phyloP scores from a whole-genome alignment of 2,797 vertebrate species.

The Apodemus agrarius region DNA sequence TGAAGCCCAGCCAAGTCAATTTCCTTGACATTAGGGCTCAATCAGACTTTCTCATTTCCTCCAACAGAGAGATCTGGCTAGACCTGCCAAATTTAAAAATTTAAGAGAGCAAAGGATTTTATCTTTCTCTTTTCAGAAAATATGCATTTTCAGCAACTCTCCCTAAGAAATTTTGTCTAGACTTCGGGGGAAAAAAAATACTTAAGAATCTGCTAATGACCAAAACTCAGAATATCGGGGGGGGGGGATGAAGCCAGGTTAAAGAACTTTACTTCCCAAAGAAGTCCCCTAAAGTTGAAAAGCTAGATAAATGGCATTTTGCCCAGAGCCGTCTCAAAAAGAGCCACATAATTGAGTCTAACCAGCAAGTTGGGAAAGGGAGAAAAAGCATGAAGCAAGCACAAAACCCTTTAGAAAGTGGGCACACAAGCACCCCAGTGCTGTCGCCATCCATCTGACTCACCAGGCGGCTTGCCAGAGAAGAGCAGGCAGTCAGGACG shows the following conservation, averaged over 20 bases:
- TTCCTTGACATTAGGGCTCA: slow-evolving; percentile 66
- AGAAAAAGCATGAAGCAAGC: slow-evolving; percentile 15
- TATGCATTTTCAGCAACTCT: not conserved
- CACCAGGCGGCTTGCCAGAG: slow-evolving; percentile 46
- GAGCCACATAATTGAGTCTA: slow-evolving; percentile 54
- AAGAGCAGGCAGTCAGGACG: slow-evolving; percentile 48
- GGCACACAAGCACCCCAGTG: slow-evolving; percentile 53
- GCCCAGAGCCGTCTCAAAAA: slow-evolving; percentile 51
- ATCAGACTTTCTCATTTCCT: slow-evolving; percentile 39
- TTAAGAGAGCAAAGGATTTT: not conserved
- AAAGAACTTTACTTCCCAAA: slow-evolving; percentile 2
- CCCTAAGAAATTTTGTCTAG: not conserved
- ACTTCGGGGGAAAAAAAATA: not conserved
- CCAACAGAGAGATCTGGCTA: slow-evolving; percentile 23
- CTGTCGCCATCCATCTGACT: slow-evolving; percentile 40
- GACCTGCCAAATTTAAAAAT: slow-evolving; percentile 2
- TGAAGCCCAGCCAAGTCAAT: slow-evolving; percentile 46
- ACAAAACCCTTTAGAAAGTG: slow-evolving; percentile 64
- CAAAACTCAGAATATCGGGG: not conserved
- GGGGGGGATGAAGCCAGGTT: too few relatives aligned
- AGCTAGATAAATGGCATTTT: slow-evolving; percentile 64
- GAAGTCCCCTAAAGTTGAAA: slow-evolving; percentile 31
- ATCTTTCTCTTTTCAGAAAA: slow-evolving; percentile 26
- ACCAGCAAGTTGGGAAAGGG: not conserved
- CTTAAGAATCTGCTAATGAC: not conserved